Evolutionary conservation across 2,888 invertebrate species (phyloP).

Genomic region (Apodemia zela): DNA sequence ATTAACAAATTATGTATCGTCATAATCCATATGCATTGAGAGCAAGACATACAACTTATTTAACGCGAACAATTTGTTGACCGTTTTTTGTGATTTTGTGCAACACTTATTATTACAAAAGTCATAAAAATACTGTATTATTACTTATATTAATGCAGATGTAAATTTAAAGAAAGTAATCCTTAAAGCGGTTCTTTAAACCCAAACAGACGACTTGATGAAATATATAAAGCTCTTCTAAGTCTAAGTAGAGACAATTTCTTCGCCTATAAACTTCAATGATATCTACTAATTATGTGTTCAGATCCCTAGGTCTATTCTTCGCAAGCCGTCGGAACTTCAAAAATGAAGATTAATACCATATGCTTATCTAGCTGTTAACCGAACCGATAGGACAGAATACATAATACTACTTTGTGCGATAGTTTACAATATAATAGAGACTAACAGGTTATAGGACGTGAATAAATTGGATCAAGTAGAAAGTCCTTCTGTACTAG

Average conservation of each 20-base stretch:
- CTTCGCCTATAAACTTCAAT: too few relatives aligned
- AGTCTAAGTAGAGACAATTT: too few relatives aligned
- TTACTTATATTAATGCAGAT: neutral
- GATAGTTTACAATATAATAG: too few relatives aligned
- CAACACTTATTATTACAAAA: neutral
- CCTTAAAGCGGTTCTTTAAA: neutral
- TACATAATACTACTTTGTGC: too few relatives aligned
- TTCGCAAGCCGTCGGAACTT: too few relatives aligned
- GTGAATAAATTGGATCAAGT: conserved; percentile 40
- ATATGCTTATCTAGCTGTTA: too few relatives aligned
- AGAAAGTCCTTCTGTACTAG: conserved; percentile 42
- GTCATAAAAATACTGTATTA: neutral
- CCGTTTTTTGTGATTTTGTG: neutral
- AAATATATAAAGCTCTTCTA: too few relatives aligned
- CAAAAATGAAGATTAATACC: too few relatives aligned
- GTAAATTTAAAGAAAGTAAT: neutral
- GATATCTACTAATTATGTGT: too few relatives aligned
- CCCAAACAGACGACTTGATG: too few relatives aligned
- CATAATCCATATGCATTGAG: neutral
- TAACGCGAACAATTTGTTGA: neutral
- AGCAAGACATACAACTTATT: neutral
- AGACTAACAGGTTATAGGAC: conserved; percentile 40
- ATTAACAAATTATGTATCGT: neutral
- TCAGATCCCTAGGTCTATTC: too few relatives aligned
- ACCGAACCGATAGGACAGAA: too few relatives aligned